Conservation (phyloP, 2,113 vertebrate genomes). For the Crypturellus undulatus region DNA sequence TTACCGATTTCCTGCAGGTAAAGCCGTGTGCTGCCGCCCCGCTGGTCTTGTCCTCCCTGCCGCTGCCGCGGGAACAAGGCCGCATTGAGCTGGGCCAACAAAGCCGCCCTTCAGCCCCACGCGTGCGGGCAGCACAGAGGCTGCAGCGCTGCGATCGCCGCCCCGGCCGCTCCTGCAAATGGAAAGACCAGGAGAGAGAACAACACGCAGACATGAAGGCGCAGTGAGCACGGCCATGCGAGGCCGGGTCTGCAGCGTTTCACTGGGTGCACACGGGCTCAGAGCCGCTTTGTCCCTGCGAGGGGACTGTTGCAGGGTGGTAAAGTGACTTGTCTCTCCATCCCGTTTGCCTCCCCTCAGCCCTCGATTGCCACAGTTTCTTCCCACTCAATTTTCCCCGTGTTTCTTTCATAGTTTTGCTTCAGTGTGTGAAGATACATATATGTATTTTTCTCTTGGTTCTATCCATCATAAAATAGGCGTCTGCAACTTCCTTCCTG, state of each 20-base stretch:
- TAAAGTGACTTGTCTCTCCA: background rate
- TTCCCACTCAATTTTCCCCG: background rate
- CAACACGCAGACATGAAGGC: background rate
- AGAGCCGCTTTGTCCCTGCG: fast-evolving
- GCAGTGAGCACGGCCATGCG: fast-evolving
- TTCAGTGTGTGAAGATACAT: background rate
- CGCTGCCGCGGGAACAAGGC: background rate
- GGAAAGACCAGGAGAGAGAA: background rate
- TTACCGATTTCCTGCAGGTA: background rate
- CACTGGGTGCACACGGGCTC: background rate
- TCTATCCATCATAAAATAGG: background rate
- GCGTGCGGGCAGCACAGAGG: background rate
- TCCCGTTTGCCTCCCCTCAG: background rate
- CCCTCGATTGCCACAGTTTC: background rate
- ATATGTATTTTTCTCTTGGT: background rate
- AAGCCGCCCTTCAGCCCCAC: background rate
- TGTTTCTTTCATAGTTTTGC: background rate
- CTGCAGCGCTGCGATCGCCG: background rate
- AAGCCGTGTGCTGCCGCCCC: too few relatives aligned
- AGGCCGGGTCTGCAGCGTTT: fast-evolving
- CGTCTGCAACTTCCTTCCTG: background rate
- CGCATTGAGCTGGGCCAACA: background rate
- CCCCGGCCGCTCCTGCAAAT: background rate
- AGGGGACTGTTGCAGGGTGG: fast-evolving
- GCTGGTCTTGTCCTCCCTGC: too few relatives aligned